A percentile compares a stretch with the other conserved stretches of the same genome.
phyloP scores from a whole-genome alignment of 1,140 invertebrate species.

The Zaprionus nigranus region DNA sequence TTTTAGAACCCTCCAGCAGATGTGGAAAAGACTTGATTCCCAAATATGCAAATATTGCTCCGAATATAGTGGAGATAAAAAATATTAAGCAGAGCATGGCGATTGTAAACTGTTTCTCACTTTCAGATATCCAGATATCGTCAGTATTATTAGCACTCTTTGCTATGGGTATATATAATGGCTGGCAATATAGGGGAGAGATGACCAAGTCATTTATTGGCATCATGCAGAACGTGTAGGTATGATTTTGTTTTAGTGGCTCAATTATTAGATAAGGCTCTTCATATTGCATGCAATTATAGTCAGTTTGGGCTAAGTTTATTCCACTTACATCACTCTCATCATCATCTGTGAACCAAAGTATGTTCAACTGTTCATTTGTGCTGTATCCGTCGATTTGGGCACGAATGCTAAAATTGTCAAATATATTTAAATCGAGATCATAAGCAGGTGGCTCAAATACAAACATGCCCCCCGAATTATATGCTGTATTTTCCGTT shows the following conservation, averaged over 20 bases:
- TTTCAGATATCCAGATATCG: constrained; percentile 39
- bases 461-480: constrained; percentile 17
- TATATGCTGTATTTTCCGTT: neutral
- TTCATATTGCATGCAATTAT: constrained; percentile 57
- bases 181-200: constrained; percentile 60
- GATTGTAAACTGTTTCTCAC: constrained; percentile 64
- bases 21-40: constrained; percentile 64
- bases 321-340: neutral
- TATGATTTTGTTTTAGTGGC: constrained; percentile 42
- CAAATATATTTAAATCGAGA: constrained; percentile 45
- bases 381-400: constrained; percentile 35
- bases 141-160: neutral
- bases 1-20: constrained; percentile 65
- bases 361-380: constrained; percentile 43
- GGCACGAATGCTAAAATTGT: constrained; percentile 46
- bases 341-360: constrained; percentile 60
- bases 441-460: constrained; percentile 59
- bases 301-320: constrained; percentile 28
- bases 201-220: constrained; percentile 26
- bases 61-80: constrained; percentile 51
- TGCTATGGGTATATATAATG: constrained; percentile 44
- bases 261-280: constrained; percentile 37
- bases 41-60: constrained; percentile 57
- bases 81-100: constrained; percentile 64
- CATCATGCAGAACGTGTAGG: constrained; percentile 69